Base-by-base conservation (phyloP, 1,140 invertebrate species). In the Calycopis cecrops region DNA sequence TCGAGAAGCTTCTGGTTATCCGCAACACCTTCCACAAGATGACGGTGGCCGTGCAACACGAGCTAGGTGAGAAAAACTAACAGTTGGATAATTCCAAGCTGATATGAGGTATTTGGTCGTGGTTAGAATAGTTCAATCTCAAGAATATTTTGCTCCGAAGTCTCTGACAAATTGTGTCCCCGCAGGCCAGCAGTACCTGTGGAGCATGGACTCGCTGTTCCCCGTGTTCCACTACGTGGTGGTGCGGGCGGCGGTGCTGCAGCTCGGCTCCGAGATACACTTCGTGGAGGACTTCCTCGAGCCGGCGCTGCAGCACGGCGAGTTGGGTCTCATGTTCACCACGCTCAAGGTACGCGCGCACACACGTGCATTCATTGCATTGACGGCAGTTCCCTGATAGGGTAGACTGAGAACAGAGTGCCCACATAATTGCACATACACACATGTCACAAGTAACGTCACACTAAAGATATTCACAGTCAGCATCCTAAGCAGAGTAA, bases 181-280 rank as follows among this genome's bases (percentile, higher is more conserved):
- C 16, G 7, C 69, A 85, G 82, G 82, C 17, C 55, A 67, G 8
- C 72, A 75, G 55, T 94, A 94, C 71, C 73, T 93, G 38, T 95
- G 94, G 93, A 93, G 91, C 64, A 95, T 95, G 93, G 95, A 97
- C 81, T 94, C 95, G 65, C 84, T 97, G 55, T 94, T 97, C 81
- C 95, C 95, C 3, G 91, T 95, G 18, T 96, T 96, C 85, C 92
- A 94, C 76, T 96, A 93, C 82, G 93, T 96, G 37, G 94, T 96
- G 33, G 92, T 96, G 0, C 85, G 95, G 48, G 91, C 95, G 16
- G 89, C 93, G 56, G 93, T 97, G 64, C 90, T 94, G 53, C 94
- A 96, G 79, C 90, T 96, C 12, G 94, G 95, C 3, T 95, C 94
- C 11, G 95, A 96, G 87, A 93, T 96, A 66, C 92, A 95, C 75